A percentile compares a stretch with the other conserved stretches of the same genome.
These are phyloP conservation scores for Poeciliopsis gracilis DNA, from an alignment of 2,797 vertebrate genomes.

Conservation along the genomic window DNA sequence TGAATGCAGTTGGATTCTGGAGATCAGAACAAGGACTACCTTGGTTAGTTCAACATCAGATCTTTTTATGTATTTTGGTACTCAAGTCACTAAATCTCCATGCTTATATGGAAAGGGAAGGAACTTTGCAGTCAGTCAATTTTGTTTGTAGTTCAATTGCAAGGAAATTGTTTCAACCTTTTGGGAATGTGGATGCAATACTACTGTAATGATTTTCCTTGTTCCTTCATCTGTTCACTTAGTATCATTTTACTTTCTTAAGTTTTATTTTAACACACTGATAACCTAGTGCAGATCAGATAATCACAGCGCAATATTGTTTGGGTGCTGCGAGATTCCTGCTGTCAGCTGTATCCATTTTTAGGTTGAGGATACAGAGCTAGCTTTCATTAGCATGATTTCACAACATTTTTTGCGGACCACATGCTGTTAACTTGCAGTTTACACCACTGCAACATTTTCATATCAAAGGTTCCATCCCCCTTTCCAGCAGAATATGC, in stretches of 20 bases:
- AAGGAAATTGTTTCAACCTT: neutral
- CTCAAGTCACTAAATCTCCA: neutral
- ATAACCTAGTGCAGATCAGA: neutral
- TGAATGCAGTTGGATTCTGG: too few species aligned
- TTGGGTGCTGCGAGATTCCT: neutral
- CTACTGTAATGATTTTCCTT: neutral
- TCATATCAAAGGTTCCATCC: neutral
- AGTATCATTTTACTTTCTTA: neutral
- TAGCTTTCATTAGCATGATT: neutral
- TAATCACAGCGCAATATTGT: neutral
- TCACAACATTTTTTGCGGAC: neutral
- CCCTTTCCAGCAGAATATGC: slow-evolving; percentile 1
- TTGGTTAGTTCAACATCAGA: too few species aligned
- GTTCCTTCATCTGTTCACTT: neutral
- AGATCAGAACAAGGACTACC: too few species aligned
- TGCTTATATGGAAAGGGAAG: neutral
- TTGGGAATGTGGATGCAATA: neutral
- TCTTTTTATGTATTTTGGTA: too few species aligned
- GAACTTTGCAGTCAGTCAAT: neutral
- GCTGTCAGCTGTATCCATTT: neutral
- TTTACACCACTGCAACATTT: neutral
- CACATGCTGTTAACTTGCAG: neutral
- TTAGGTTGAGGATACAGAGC: neutral
- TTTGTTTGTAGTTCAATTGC: neutral
- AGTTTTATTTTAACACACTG: neutral